A percentile compares a stretch with the other conserved stretches of the same genome.
Evolutionary conservation across 2,888 invertebrate genomes (phyloP).

Genomic region (Notodonta dromedarius): DNA sequence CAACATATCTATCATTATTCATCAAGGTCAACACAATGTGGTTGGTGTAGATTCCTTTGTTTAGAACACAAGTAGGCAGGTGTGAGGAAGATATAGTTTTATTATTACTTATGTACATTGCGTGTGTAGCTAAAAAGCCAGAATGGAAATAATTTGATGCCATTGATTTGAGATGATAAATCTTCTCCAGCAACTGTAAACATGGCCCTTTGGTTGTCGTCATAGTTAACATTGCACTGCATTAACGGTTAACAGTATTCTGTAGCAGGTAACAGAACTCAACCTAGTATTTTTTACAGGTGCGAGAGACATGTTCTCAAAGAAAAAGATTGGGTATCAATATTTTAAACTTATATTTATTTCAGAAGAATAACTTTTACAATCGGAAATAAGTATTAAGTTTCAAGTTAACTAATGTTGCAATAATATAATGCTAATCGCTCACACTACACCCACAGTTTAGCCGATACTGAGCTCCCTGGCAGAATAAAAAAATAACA

Average conservation of each 20-base stretch:
- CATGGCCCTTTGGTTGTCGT: no score
- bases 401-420: constrained; percentile 3
- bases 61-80: not conserved
- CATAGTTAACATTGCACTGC: no score
- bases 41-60: not conserved
- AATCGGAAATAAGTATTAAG: constrained; percentile 19
- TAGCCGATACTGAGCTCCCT: not conserved
- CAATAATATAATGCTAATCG: not conserved
- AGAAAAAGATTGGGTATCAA: not conserved
- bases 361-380: constrained; percentile 23
- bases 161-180: no score
- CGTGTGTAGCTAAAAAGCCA: no score
- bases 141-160: no score
- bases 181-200: no score
- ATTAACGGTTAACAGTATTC: no score
- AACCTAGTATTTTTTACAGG: no score
- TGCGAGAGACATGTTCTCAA: not conserved
- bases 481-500: not conserved
- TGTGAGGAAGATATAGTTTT: no score
- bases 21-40: not conserved
- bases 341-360: constrained; percentile 25
- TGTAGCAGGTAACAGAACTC: no score
- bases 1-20: not conserved
- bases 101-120: no score
- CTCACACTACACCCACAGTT: not conserved